phyloP scores from a whole-genome alignment of 2,113 vertebrate genomes.

The Pollimyrus isidori region DNA sequence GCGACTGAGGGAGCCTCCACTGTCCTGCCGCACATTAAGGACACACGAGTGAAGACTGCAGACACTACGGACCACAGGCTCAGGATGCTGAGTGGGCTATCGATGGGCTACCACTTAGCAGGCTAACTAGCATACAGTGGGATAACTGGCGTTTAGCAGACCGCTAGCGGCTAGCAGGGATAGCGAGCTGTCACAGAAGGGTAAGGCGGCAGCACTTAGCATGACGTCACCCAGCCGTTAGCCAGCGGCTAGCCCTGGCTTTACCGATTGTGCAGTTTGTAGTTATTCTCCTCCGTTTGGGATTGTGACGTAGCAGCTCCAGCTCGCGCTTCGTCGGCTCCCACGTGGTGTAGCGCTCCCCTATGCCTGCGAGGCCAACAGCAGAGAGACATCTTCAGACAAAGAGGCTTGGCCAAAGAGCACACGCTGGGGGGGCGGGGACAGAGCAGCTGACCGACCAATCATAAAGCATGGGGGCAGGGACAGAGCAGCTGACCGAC shows the following conservation, averaged over 20 bases:
- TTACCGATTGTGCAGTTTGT: constrained; percentile 98
- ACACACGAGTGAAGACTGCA: not conserved
- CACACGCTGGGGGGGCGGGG: not conserved
- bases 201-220: not conserved
- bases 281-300: constrained; percentile 96
- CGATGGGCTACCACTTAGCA: not conserved
- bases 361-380: constrained; percentile 68
- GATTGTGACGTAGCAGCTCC: constrained; percentile 96
- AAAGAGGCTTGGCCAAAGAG: not conserved
- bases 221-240: constrained; percentile 18
- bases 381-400: constrained; percentile 32
- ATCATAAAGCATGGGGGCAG: not conserved
- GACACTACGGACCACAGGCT: not conserved
- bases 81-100: not conserved
- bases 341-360: constrained; percentile 98
- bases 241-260: constrained; percentile 29
- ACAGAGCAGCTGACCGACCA: not conserved
- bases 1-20: not conserved
- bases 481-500: not conserved
- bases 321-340: constrained; percentile 96
- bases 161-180: not conserved
- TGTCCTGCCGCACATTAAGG: not conserved
- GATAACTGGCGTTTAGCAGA: not conserved
- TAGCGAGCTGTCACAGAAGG: not conserved
- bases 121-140: not conserved